Conservation (phyloP, 2,888 invertebrate species). For the Matsumyia berberina region DNA sequence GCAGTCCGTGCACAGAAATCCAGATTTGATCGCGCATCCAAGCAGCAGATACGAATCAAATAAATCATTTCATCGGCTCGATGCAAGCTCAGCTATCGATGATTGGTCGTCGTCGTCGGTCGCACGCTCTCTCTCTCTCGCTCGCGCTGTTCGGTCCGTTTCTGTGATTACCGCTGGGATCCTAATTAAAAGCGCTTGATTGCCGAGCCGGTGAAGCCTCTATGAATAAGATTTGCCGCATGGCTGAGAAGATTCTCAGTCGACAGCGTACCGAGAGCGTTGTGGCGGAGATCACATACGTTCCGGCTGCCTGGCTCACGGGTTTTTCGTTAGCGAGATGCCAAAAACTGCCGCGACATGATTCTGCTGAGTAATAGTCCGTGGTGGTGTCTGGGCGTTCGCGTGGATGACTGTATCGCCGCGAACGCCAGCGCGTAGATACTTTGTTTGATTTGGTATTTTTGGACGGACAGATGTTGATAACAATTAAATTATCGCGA, state of each 20-base stretch:
- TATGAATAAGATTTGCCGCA: conserved; percentile 23
- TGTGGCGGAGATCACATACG: background rate
- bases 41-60: conserved; percentile 38
- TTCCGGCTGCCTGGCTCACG: conserved; percentile 32
- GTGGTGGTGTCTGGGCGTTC: conserved; percentile 34
- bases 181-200: conserved; percentile 32
- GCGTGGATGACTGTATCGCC: conserved; percentile 6
- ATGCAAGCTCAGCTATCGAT: conserved; percentile 2
- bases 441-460: conserved; percentile 27
- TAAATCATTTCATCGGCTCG: conserved; percentile 42
- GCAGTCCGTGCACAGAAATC: conserved; percentile 67
- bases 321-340: conserved; percentile 58
- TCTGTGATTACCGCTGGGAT: conserved; percentile 32
- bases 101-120: conserved; percentile 13
- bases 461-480: conserved; percentile 38
- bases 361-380: conserved; percentile 30
- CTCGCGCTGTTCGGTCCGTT: background rate
- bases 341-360: conserved; percentile 44
- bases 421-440: background rate
- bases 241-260: conserved; percentile 23
- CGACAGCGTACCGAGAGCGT: background rate
- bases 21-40: conserved; percentile 60
- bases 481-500: conserved; percentile 16
- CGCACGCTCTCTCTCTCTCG: conserved; percentile 1
- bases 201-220: background rate